phyloP scores from a whole-genome alignment of 2,888 invertebrate species.

The Galerucella nymphaeae region DNA sequence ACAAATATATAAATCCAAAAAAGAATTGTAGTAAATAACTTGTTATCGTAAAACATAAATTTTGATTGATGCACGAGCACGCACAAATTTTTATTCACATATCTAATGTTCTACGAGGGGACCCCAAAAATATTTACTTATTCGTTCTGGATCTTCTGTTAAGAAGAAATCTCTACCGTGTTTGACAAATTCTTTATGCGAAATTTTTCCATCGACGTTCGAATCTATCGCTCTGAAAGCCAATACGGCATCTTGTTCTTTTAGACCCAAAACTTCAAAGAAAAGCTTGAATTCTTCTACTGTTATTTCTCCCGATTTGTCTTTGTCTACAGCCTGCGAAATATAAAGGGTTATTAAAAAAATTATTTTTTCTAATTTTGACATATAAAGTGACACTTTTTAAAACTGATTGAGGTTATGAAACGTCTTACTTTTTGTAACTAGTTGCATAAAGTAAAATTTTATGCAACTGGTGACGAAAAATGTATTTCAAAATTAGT shows the following conservation, averaged over 20 bases:
- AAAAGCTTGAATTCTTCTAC: slow-evolving; percentile 86
- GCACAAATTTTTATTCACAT: neutral
- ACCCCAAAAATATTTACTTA: slow-evolving; percentile 90
- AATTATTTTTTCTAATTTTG: too few relatives aligned
- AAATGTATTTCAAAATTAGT: too few relatives aligned
- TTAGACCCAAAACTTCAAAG: slow-evolving; percentile 81
- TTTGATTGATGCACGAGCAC: neutral
- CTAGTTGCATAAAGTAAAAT: too few relatives aligned
- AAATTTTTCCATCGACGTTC: slow-evolving; percentile 82
- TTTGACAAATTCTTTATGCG: slow-evolving; percentile 81
- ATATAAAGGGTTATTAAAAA: neutral
- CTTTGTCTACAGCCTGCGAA: slow-evolving; percentile 81
- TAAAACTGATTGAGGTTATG: too few relatives aligned
- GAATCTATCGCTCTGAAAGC: slow-evolving; percentile 83
- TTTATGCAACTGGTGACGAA: too few relatives aligned
- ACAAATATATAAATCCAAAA: too few relatives aligned
- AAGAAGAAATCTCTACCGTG: slow-evolving; percentile 84
- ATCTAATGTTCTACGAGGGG: slow-evolving; percentile 73
- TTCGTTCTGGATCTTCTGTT: slow-evolving; percentile 78
- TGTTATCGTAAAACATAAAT: neutral
- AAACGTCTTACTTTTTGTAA: too few relatives aligned
- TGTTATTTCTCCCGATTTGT: slow-evolving; percentile 81
- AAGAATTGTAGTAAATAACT: too few relatives aligned
- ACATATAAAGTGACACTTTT: too few relatives aligned
- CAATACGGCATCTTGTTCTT: slow-evolving; percentile 79